Conservation (phyloP, 1,140 invertebrate species). For the Agraylea sexmaculata region DNA sequence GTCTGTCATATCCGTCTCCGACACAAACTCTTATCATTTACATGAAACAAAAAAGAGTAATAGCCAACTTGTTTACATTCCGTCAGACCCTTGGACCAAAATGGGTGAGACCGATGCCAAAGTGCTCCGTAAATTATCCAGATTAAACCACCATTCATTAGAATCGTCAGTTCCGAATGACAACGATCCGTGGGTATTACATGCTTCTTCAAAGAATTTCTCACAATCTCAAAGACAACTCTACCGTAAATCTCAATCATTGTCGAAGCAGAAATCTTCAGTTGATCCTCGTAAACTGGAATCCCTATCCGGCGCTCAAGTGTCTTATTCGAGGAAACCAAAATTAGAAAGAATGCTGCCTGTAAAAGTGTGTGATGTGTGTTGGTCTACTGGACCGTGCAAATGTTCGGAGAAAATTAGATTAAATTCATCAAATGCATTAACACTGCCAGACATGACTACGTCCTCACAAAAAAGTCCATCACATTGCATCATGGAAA, state of each 20-base stretch:
- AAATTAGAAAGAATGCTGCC: slow-evolving; percentile 14
- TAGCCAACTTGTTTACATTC: slow-evolving; percentile 26
- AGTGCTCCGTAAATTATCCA: slow-evolving; percentile 6
- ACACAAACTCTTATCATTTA: slow-evolving; percentile 20
- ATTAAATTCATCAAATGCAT: slow-evolving; percentile 11
- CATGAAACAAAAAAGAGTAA: slow-evolving; percentile 23
- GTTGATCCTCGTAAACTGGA: slow-evolving; percentile 14
- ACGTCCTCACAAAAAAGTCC: slow-evolving; percentile 13
- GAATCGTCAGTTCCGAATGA: slow-evolving; percentile 16
- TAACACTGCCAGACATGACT: slow-evolving; percentile 6
- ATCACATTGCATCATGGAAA: slow-evolving; percentile 8
- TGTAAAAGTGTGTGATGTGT: slow-evolving; percentile 12
- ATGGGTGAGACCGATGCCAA: slow-evolving; percentile 21
- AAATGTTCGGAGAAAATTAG: no score
- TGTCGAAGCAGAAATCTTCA: slow-evolving; percentile 15
- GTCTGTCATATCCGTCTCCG: slow-evolving; percentile 21
- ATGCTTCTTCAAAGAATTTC: no score
- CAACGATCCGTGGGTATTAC: slow-evolving; percentile 17
- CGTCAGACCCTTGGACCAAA: slow-evolving; percentile 31
- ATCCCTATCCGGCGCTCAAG: slow-evolving; percentile 6
- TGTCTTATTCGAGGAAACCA: slow-evolving; percentile 5
- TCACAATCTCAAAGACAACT: slow-evolving; percentile 14
- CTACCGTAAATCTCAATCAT: slow-evolving; percentile 16
- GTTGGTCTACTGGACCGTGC: slow-evolving; percentile 16
- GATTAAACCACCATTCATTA: slow-evolving; percentile 14